phyloP scores from a whole-genome alignment of 2,888 invertebrate species.

The Eupithecia insigniata region DNA sequence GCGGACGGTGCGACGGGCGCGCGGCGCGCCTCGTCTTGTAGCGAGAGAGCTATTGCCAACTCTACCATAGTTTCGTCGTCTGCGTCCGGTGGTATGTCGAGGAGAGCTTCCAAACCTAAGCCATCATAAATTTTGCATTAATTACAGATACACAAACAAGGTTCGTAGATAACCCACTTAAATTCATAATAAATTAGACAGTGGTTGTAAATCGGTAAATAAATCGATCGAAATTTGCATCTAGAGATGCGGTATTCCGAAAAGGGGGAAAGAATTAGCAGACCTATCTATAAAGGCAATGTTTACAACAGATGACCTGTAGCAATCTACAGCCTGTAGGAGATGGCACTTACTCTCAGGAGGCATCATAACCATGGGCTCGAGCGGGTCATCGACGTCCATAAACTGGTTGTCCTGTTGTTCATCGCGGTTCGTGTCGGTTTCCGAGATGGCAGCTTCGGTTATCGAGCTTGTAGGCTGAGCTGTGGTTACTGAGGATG shows the following conservation, averaged over 20 bases:
- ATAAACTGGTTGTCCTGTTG: constrained; percentile 81
- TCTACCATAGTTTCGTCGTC: constrained; percentile 99
- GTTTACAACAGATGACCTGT: not conserved
- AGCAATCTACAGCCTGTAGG: not conserved
- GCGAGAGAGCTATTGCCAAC: constrained; percentile 96
- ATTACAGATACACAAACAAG: too few species aligned
- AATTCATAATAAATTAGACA: too few species aligned
- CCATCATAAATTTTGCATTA: not conserved
- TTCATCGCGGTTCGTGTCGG: constrained; percentile 71
- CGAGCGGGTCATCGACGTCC: constrained; percentile 84
- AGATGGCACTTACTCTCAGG: constrained; percentile 78
- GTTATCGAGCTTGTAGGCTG: constrained; percentile 70
- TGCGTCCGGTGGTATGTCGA: constrained; percentile 96
- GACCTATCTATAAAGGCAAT: not conserved
- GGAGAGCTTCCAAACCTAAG: constrained; percentile 88
- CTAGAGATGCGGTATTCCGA: not conserved
- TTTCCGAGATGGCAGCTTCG: constrained; percentile 68
- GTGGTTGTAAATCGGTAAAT: too few species aligned
- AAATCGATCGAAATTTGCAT: not conserved
- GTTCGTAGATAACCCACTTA: too few species aligned
- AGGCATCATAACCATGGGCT: constrained; percentile 85
- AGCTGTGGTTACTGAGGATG: constrained; percentile 68
- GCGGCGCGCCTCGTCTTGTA: constrained; percentile 91
- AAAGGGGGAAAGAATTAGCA: not conserved
- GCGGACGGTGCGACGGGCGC: constrained; percentile 67